A percentile compares a stretch with the other conserved stretches of the same genome.
These are phyloP conservation scores for Caenorhabditis uteleia DNA, from an alignment of 2,888 invertebrate genomes.

Conservation along the genomic window DNA sequence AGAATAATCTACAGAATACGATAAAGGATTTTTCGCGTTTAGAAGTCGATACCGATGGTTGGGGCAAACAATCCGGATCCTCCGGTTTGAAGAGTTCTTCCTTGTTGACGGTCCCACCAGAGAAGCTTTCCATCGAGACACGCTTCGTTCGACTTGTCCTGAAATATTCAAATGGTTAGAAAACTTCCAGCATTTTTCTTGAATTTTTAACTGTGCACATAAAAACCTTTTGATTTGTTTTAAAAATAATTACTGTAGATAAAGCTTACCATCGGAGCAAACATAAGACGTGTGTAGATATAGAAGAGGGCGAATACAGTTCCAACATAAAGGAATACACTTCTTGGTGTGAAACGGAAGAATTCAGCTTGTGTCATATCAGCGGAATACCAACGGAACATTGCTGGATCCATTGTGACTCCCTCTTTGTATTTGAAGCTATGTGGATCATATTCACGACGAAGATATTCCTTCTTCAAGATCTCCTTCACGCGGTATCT, in stretches of 20 bases:
- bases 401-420: conserved; percentile 68
- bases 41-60: conserved; percentile 63
- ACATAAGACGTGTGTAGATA: conserved; percentile 61
- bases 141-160: conserved; percentile 58
- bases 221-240: neutral
- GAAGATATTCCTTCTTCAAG: conserved; percentile 69
- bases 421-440: conserved; percentile 69
- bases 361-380: conserved; percentile 69
- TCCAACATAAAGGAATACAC: conserved; percentile 64
- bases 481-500: conserved; percentile 69
- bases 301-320: conserved; percentile 59
- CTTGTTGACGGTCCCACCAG: conserved; percentile 69
- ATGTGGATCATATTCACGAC: conserved; percentile 67
- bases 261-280: conserved; percentile 48
- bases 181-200: neutral
- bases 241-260: neutral
- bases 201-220: neutral
- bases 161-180: conserved; percentile 7
- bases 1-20: neutral
- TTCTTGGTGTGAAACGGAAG: conserved; percentile 67
- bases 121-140: conserved; percentile 65
- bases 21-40: conserved; percentile 11
- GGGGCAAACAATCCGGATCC: conserved; percentile 63
- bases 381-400: conserved; percentile 70
- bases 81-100: conserved; percentile 54